Evolutionary conservation across 2,888 invertebrate species (phyloP), one percentile per base, ranked within the genome.

Genomic region (Epirrhoe tristata): DNA sequence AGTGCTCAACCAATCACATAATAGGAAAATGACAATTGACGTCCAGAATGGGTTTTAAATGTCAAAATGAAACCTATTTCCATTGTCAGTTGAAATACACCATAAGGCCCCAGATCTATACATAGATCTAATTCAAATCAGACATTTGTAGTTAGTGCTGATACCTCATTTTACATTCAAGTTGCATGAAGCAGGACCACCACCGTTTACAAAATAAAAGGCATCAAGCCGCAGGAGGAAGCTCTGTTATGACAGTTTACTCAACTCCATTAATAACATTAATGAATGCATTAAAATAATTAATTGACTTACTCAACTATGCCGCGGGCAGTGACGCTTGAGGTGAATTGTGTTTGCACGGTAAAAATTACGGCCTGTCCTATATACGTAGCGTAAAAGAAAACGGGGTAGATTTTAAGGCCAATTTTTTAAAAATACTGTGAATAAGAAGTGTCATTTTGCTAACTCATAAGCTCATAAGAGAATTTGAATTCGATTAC

Each of bases 261-360:
- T 78, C 82, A 89, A 91, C 85, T 87, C 84, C 82, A 88, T 89
- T 88, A 87, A 91, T 91, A 87, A 90, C 79, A 81, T 87, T 87
- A 90, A 90, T 90, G 84, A 82, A 81, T 83, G 85, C 87, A 89
- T 88, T 90, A 88, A 84, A 81, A 82, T 88, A 87, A 87, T 87
- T 85, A 87, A 86, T 84, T 83, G 84, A 86, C 85, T 90, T 88
- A 82, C 79, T 79, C 80, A 90, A 89, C 88, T 87, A 83, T 84
- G 81, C 77, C 75, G 63, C 63, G 87, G 75, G 63, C 63, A 71
- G 78, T 79, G 77, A 81, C 81, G 81, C 81, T 81, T 74, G 59
- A 68, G 67, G 63, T 68, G 61, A 67, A 57, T 60, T 53, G 60
- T 67, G 52, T 63, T 61, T 67, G 67, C 60, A 58, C 48, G 34